phyloP scores from a whole-genome alignment of 92 coral and sea anemone genomes.

The Pocillopora meandrina region DNA sequence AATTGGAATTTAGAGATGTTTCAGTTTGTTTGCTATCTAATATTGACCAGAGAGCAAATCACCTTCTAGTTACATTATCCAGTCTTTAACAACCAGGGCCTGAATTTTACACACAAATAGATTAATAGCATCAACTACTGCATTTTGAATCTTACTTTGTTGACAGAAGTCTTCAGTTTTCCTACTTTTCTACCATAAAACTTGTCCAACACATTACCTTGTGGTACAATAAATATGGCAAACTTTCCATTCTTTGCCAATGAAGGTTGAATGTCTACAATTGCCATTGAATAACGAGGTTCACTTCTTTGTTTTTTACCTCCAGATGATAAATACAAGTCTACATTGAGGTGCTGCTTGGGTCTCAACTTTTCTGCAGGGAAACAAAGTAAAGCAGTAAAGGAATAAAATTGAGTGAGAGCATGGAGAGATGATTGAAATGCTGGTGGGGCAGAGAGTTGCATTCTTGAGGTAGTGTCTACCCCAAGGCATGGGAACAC shows the following conservation, averaged over 20 bases:
- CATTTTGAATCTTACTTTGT: background rate
- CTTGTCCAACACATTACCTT: constrained; percentile 47
- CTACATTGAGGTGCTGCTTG: constrained; percentile 26
- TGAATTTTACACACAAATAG: no score
- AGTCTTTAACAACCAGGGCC: no score
- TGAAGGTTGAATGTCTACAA: constrained; percentile 63
- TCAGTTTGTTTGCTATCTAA: no score
- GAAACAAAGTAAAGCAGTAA: background rate
- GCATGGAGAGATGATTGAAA: background rate
- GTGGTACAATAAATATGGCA: constrained; percentile 97
- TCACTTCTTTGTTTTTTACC: constrained; percentile 48
- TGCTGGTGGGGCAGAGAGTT: background rate
- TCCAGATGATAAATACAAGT: constrained; percentile 26
- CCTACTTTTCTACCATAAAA: background rate
- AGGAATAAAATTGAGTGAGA: background rate
- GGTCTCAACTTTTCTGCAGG: constrained; percentile 41
- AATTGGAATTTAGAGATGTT: no score
- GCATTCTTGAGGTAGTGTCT: no score
- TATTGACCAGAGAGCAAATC: no score
- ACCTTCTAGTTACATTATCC: no score
- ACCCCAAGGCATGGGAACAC: no score
- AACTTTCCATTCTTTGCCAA: constrained; percentile 72
- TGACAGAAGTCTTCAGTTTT: no score
- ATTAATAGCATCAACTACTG: no score
- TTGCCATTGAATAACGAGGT: constrained; percentile 77